Percentiles rank a stretch among this genome's conserved stretches.
Evolutionary conservation across 2,797 vertebrate species (phyloP).

Genomic region (Tenualosa thibaudeaui): DNA sequence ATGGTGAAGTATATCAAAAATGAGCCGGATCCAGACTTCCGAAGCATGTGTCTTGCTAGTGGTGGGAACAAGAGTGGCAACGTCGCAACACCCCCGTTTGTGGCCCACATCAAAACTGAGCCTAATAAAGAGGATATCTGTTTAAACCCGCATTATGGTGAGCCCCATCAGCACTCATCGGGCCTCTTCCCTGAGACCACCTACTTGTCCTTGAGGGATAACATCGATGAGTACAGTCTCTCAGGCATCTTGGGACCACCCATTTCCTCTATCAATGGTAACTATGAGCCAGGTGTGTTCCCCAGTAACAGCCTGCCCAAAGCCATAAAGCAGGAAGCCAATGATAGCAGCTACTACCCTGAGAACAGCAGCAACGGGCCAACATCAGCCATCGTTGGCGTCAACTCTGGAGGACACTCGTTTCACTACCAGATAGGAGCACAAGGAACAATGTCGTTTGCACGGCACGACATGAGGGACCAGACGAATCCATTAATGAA

Average conservation of each 20-base stretch:
- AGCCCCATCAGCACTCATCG: conserved; percentile 77
- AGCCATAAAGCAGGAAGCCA: conserved; percentile 96
- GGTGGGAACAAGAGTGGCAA: conserved; percentile 76
- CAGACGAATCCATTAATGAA: conserved; percentile 93
- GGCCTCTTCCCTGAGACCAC: conserved; percentile 94
- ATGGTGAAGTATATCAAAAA: conserved; percentile 96
- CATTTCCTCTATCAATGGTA: conserved; percentile 87
- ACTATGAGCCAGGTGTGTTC: conserved; percentile 88
- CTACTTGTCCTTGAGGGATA: conserved; percentile 97
- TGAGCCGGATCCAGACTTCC: conserved; percentile 89
- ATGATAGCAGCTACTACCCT: conserved; percentile 92
- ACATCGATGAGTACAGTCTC: conserved; percentile 96
- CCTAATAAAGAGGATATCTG: conserved; percentile 88
- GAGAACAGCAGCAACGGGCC: conserved; percentile 87
- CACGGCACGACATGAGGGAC: conserved; percentile 89
- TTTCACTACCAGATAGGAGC: conserved; percentile 99
- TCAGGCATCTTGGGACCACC: conserved; percentile 98
- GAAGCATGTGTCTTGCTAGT: conserved; percentile 87
- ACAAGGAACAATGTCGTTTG: conserved; percentile 96
- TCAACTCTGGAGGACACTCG: conserved; percentile 98
- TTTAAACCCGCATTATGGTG: conserved; percentile 85
- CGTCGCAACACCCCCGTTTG: conserved; percentile 78
- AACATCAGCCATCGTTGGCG: conserved; percentile 94
- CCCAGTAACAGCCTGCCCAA: conserved; percentile 83
- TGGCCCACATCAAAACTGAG: conserved; percentile 92